Base-by-base conservation (phyloP, 2,888 invertebrate genomes). In the Coenonympha glycerion region DNA sequence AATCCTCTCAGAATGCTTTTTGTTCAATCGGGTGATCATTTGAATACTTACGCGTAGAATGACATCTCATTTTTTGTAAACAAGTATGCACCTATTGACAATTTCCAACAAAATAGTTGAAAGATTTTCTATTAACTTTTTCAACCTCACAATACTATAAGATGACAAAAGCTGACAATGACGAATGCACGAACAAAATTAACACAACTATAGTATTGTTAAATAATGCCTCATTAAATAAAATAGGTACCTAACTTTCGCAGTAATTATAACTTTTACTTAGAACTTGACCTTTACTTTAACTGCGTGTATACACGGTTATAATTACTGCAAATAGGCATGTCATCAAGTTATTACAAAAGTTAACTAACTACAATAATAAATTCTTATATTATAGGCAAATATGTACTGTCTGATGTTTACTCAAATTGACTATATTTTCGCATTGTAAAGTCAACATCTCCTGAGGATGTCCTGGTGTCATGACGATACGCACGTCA, bases 221-320 rank as follows among this genome's bases (percentile, higher is more conserved):
- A n/a, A n/a, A n/a, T n/a, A n/a, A n/a, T n/a, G n/a, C n/a, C n/a
- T n/a, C n/a, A n/a, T n/a, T n/a, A n/a, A n/a, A n/a, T n/a, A n/a
- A n/a, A n/a, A n/a, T n/a, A n/a, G n/a, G n/a, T n/a, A n/a, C n/a
- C n/a, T n/a, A n/a, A 15, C 6, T 42, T 21, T 22, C 42, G 21
- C 3, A 15, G 18, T 31, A 15, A 11, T 42, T n/a, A n/a, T n/a
- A n/a, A n/a, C n/a, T n/a, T n/a, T 13, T 42, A 31, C 42, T 44
- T 5, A n/a, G 42, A 44, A 31, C 6, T 44, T 21, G 30, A 44
- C 42, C 42, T 44, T 44, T 31, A 31, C 21, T n/a, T n/a, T n/a
- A 4, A 13, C 26, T 11, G 13, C n/a, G 6, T 3, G 19, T 18
- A 34, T 19, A 36, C 19, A 36, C 19, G 5, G 11, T 1, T 33